Conservation (phyloP, 1,140 invertebrate species). For the Caenorhabditis elegans region WBcel235 BX284603.4:4436001-4436500, state of each 20-base stretch:
- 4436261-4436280: no score
- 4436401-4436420: background rate
- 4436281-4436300: background rate
- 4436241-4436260: no score
- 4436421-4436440: background rate
- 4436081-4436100: background rate
- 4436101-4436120: background rate
- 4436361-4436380: background rate
- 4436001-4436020: constrained; percentile 1
- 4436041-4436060: background rate
- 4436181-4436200: no score
- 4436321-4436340: background rate
- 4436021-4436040: background rate
- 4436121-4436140: no score
- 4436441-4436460: background rate
- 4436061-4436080: background rate
- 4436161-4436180: background rate
- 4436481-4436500: background rate
- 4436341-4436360: background rate
- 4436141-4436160: background rate
- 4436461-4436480: background rate
- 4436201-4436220: no score
- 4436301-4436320: background rate
- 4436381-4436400: no score
- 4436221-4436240: no score